A percentile compares a stretch with the other conserved stretches of the same genome.
These are phyloP conservation scores for Scaptomyza tumidula DNA, from an alignment of 2,888 invertebrate genomes.

Conservation along the genomic window DNA sequence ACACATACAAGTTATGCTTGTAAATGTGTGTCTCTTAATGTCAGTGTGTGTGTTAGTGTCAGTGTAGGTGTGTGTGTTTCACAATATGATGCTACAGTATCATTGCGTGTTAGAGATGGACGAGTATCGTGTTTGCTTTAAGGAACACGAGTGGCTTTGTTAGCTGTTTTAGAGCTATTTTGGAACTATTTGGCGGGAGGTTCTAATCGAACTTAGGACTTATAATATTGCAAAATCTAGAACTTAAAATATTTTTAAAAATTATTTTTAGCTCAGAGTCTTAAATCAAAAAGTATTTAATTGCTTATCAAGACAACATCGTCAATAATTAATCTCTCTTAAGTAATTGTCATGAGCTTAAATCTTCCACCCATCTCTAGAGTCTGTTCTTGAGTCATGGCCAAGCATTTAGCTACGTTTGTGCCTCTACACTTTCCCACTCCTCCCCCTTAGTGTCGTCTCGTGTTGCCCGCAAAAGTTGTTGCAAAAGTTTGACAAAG, in stretches of 20 bases:
- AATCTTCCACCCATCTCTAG: constrained; percentile 3
- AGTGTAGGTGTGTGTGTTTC: constrained; percentile 21
- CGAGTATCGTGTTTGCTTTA: background rate
- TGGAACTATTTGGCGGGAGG: no score
- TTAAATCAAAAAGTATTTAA: no score
- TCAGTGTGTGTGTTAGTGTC: constrained; percentile 30
- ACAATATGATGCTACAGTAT: constrained; percentile 25
- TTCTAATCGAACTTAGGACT: no score
- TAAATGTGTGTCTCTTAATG: constrained; percentile 8
- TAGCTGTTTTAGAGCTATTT: no score
- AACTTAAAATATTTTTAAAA: no score
- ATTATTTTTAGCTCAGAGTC: no score
- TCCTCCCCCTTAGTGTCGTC: constrained; percentile 10
- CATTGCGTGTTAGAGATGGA: constrained; percentile 8
- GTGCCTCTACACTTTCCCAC: background rate
- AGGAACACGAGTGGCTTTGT: no score
- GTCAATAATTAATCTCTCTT: no score
- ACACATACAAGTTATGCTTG: constrained; percentile 12
- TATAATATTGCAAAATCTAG: no score
- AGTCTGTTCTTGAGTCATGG: constrained; percentile 27
- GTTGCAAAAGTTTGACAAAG: constrained; percentile 80
- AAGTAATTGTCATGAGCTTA: no score
- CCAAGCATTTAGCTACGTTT: constrained; percentile 67
- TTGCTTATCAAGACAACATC: no score
- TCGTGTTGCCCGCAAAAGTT: constrained; percentile 62